phyloP scores from a whole-genome alignment of 2,113 vertebrate species.

The Psilopsiagon aurifrons region DNA sequence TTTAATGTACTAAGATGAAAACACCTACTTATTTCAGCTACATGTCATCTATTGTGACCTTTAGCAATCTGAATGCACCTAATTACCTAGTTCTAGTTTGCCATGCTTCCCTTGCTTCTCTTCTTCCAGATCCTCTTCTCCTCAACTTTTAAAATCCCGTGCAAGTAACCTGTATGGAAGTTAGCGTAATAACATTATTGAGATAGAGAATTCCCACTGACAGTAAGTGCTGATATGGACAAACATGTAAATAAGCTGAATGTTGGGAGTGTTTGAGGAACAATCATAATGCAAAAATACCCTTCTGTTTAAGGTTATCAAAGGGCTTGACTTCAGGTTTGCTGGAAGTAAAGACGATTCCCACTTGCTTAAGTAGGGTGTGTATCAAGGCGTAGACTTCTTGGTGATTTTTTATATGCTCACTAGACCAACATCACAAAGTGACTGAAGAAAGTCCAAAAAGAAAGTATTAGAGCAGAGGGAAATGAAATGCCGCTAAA shows the following conservation, averaged over 20 bases:
- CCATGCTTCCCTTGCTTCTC: not conserved
- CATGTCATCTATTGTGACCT: not conserved
- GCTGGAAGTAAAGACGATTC: conserved; percentile 5
- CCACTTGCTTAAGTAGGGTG: not conserved
- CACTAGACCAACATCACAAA: not conserved
- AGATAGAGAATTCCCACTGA: not conserved
- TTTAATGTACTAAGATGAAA: not conserved
- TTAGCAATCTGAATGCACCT: not conserved
- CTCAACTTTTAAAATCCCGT: not conserved
- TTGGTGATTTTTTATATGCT: not conserved
- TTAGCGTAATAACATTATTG: not conserved
- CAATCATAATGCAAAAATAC: not conserved
- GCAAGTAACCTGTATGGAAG: not conserved
- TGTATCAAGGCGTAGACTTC: not conserved
- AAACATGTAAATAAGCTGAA: conserved; percentile 15
- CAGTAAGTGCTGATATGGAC: not conserved
- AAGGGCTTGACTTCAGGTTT: not conserved
- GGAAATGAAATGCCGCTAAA: conserved; percentile 45
- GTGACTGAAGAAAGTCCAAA: not conserved
- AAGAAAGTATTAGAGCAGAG: conserved; percentile 18
- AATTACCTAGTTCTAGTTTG: not conserved
- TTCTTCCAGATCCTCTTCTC: not conserved
- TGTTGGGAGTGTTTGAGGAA: not conserved
- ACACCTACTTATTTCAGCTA: rapidly evolving
- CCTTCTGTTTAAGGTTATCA: not conserved